Evolutionary conservation across 1,140 invertebrate species (phyloP).

Genomic region (Latrodectus geometricus): DNA sequence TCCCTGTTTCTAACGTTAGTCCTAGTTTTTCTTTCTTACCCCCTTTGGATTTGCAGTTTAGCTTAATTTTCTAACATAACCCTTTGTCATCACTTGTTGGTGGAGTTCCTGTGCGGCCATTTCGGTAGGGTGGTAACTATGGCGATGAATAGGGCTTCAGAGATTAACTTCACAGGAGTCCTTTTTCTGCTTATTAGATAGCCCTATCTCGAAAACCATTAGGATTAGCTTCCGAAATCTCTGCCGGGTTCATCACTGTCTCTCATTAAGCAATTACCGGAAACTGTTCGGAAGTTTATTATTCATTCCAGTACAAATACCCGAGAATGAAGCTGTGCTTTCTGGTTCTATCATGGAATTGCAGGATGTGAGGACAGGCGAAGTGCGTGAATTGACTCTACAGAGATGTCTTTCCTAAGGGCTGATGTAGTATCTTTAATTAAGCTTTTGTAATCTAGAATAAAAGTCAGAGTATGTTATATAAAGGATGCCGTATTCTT

Average conservation of each 20-base stretch:
- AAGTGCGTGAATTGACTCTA: not conserved
- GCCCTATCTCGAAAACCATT: slow-evolving; percentile 18
- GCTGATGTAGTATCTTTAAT: not conserved
- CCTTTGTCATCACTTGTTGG: not conserved
- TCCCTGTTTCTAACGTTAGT: too few species aligned
- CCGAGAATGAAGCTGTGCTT: not conserved
- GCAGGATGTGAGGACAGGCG: not conserved
- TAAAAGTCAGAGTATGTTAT: not conserved
- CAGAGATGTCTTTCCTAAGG: slow-evolving; percentile 5
- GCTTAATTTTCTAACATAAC: not conserved
- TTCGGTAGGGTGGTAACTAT: not conserved
- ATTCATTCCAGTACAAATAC: slow-evolving; percentile 35
- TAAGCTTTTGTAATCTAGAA: slow-evolving; percentile 15
- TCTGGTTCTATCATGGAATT: not conserved
- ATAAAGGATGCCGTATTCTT: too few species aligned
- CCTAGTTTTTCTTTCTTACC: too few species aligned
- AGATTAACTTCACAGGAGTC: too few species aligned
- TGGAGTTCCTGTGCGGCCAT: not conserved
- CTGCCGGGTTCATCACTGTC: not conserved
- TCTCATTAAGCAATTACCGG: slow-evolving; percentile 32
- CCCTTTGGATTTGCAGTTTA: not conserved
- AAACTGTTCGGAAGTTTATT: slow-evolving; percentile 23
- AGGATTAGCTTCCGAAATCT: slow-evolving; percentile 28
- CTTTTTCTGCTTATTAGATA: slow-evolving; percentile 20
- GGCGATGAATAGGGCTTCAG: not conserved